These are phyloP conservation scores for Gymnoscopelus microlampas DNA, from an alignment of 2,797 vertebrate genomes.

Conservation along the genomic window DNA sequence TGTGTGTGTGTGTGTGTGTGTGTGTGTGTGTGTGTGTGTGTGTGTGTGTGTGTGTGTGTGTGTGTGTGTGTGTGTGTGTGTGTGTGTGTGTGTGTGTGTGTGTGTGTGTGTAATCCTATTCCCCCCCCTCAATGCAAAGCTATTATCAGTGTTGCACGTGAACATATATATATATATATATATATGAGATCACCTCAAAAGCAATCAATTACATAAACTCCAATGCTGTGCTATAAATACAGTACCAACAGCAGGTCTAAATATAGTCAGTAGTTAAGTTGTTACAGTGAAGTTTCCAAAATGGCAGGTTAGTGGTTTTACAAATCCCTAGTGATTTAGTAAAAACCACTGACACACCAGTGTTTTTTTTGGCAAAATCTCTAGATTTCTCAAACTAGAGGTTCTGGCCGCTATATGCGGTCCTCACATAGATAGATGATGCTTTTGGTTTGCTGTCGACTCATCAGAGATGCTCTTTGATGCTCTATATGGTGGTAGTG, in stretches of 20 bases:
- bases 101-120: constrained; percentile 1
- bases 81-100: constrained; percentile 5
- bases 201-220: constrained; percentile 17
- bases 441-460: constrained; percentile 6
- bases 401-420: no score
- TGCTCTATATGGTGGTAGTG: constrained; percentile 53
- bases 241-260: constrained; percentile 8
- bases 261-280: not conserved
- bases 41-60: constrained; percentile 6
- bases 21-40: constrained; percentile 2
- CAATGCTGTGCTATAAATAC: constrained; percentile 1
- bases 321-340: no score
- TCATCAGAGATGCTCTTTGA: constrained; percentile 50
- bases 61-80: constrained; percentile 6
- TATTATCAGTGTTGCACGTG: no score
- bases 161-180: no score
- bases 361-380: no score
- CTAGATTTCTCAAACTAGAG: no score
- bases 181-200: constrained; percentile 27
- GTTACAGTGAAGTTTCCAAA: not conserved
- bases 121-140: no score
- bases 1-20: not conserved
- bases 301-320: not conserved
- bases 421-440: no score
- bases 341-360: no score